A percentile compares a stretch with the other conserved stretches of the same genome.
These are phyloP conservation scores for Unio pictorum DNA, from an alignment of 2,888 invertebrate species.

Conservation along the genomic window DNA sequence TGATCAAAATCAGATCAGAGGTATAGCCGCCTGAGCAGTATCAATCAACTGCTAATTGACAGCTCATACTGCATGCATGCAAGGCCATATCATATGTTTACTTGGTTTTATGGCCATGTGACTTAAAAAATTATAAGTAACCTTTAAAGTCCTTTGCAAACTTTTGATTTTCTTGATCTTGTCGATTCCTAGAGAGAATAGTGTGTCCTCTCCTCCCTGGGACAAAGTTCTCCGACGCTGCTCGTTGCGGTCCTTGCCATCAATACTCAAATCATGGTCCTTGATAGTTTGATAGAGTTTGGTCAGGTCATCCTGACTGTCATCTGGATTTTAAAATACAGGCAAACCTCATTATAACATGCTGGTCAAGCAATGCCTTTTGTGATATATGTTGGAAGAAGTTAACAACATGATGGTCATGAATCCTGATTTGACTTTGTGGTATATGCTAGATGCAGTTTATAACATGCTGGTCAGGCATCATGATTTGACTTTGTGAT, in stretches of 20 bases:
- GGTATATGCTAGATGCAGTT: too few species aligned
- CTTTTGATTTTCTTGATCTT: slow-evolving; percentile 47
- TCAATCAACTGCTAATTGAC: too few species aligned
- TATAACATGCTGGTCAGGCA: too few species aligned
- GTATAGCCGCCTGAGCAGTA: too few species aligned
- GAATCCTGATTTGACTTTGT: too few species aligned
- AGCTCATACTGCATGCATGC: too few species aligned
- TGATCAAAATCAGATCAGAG: too few species aligned
- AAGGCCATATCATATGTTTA: not conserved
- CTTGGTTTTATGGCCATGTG: not conserved
- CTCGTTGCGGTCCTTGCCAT: slow-evolving; percentile 51
- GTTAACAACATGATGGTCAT: not conserved
- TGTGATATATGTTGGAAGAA: not conserved
- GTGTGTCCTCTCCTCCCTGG: slow-evolving; percentile 19
- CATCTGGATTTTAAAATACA: slow-evolving; percentile 3
- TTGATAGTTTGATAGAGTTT: slow-evolving; percentile 44
- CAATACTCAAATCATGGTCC: slow-evolving; percentile 49
- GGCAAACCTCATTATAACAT: not conserved
- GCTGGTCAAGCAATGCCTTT: not conserved
- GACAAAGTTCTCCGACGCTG: slow-evolving; percentile 40
- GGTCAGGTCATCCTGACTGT: slow-evolving; percentile 49
- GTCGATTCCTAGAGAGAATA: slow-evolving; percentile 30
- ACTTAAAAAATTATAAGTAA: slow-evolving; percentile 13
- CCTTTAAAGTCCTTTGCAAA: slow-evolving; percentile 58
- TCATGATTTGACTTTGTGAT: too few species aligned